Evolutionary conservation across 1,140 invertebrate species (phyloP).

Genomic region (Pinna nobilis): DNA sequence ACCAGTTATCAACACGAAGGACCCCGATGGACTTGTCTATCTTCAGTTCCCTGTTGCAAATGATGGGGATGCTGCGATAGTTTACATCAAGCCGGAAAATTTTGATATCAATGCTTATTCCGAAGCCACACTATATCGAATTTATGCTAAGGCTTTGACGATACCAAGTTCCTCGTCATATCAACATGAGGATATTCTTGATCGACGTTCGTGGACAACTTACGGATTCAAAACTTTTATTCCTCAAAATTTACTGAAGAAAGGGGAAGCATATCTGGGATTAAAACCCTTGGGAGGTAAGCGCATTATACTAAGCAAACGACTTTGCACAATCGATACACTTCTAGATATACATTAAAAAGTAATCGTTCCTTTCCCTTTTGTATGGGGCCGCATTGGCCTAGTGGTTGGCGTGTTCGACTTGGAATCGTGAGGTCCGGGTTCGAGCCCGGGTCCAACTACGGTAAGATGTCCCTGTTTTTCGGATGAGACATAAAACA

Average conservation of each 20-base stretch:
- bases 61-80: constrained; percentile 12
- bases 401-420: too few species aligned
- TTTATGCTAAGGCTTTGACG: constrained; percentile 9
- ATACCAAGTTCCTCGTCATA: not conserved
- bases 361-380: too few species aligned
- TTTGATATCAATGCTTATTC: constrained; percentile 5
- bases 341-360: too few species aligned
- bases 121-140: constrained; percentile 4
- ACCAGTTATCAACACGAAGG: not conserved
- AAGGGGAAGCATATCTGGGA: constrained; percentile 8
- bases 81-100: constrained; percentile 25
- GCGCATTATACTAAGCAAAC: too few species aligned
- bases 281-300: constrained; percentile 22
- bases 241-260: not conserved
- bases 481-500: too few species aligned
- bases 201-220: constrained; percentile 5
- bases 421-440: too few species aligned
- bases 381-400: too few species aligned
- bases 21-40: constrained; percentile 35
- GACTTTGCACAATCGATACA: too few species aligned
- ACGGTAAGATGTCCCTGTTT: too few species aligned
- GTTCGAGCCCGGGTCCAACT: too few species aligned
- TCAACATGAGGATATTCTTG: not conserved
- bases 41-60: constrained; percentile 15
- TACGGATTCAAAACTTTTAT: constrained; percentile 28